Evolutionary conservation across 2,888 invertebrate genomes (phyloP), one percentile per base, ranked within the genome.

Genomic region (Microctonus brassicae): DNA sequence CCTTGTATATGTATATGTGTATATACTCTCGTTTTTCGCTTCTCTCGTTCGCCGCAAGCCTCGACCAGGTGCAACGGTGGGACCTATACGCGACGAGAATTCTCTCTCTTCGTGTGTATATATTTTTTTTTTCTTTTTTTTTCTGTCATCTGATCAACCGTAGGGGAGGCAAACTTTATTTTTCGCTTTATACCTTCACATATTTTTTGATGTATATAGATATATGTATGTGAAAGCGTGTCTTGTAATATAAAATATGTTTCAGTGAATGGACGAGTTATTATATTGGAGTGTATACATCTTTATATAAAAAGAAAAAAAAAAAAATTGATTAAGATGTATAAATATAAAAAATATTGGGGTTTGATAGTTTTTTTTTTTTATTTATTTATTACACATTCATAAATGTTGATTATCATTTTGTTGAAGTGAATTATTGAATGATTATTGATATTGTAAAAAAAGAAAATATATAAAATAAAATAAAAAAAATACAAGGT

Each of bases 131-230:
- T 47, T n/a, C 17, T 4, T 47, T 17, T 47, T 36, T 36, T 47
- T 47, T 47, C 81, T 83, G 84, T 84, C 84, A 84, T 79, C 80
- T 81, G 84, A 84, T 84, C 84, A 80, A 17, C n/a, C 2, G 78
- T 76, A 78, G 80, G 80, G 70, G 79, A 82, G 81, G 81, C 77
- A 78, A 36, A 58, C 53, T 52, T 58, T 22, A 13, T 60, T 34
- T 80, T 76, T 81, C 22, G 11, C 57, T 29, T 64, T 39, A 57
- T 63, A 13, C 11, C 29, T 26, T 20, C 61, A 34, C 58, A 33
- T 60, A 26, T 70, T 60, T n/a, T n/a, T n/a, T n/a, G n/a, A n/a
- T n/a, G n/a, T n/a, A n/a, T n/a, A n/a, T n/a, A n/a, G n/a, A n/a
- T n/a, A n/a, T n/a, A n/a, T n/a, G n/a, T n/a, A n/a, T n/a, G n/a